Evolutionary conservation across 2,888 invertebrate species (phyloP).

Genomic region (Drosophila anomelani): DNA sequence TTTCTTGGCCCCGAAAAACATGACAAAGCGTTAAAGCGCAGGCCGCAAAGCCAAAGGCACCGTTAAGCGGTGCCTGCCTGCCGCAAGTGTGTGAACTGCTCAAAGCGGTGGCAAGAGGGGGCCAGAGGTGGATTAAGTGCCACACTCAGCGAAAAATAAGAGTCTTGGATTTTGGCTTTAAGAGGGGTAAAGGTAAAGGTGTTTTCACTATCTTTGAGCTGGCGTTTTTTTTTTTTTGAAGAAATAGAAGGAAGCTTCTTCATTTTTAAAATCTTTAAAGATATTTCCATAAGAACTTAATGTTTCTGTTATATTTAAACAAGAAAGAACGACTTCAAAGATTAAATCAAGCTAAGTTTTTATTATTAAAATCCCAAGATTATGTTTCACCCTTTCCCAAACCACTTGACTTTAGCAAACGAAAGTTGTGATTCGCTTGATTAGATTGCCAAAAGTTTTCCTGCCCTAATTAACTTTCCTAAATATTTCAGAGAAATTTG

Average conservation of each 20-base stretch:
- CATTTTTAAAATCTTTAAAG: neutral
- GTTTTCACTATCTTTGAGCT: neutral
- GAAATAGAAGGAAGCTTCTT: neutral
- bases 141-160: conserved; percentile 10
- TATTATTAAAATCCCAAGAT: neutral
- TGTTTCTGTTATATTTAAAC: no score
- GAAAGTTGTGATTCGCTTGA: neutral
- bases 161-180: neutral
- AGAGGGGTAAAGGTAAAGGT: no score
- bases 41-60: conserved; percentile 43
- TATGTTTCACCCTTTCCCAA: no score
- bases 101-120: neutral
- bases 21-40: conserved; percentile 49
- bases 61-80: conserved; percentile 28
- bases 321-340: neutral
- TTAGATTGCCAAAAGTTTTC: neutral
- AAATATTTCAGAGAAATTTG: neutral
- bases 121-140: neutral
- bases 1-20: conserved; percentile 32
- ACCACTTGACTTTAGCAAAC: neutral
- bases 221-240: neutral
- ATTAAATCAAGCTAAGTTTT: neutral
- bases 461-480: neutral
- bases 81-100: conserved; percentile 49
- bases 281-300: no score